A percentile compares a stretch with the other conserved stretches of the same genome.
Conservation (phyloP, 2,888 invertebrate genomes). For the Furcula furcula region DNA sequence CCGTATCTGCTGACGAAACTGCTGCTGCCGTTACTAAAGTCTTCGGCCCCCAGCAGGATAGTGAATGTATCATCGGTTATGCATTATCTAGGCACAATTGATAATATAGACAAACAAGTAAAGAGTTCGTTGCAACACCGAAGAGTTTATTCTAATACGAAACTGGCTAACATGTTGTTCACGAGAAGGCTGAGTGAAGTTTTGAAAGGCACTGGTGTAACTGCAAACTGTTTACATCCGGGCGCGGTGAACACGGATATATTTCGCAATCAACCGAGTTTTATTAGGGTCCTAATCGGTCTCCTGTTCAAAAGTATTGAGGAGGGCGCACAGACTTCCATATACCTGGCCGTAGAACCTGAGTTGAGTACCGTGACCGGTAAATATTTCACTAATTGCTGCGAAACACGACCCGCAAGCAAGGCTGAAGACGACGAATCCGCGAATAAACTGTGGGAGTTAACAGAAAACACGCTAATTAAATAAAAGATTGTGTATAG, state of each 20-base stretch:
- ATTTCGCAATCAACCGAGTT: constrained; percentile 85
- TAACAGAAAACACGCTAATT: constrained; percentile 73
- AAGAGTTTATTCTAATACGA: constrained; percentile 83
- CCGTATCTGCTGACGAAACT: constrained; percentile 94
- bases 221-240: constrained; percentile 90
- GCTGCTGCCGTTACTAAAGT: constrained; percentile 87
- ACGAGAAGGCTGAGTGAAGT: constrained; percentile 85
- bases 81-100: constrained; percentile 84
- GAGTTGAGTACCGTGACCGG: constrained; percentile 85
- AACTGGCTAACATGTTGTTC: constrained; percentile 88
- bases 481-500: constrained; percentile 6
- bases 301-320: constrained; percentile 34
- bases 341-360: constrained; percentile 86
- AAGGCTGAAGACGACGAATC: constrained; percentile 83
- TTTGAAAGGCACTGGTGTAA: constrained; percentile 83
- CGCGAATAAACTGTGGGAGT: constrained; percentile 89
- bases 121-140: constrained; percentile 73
- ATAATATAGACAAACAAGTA: constrained; percentile 85
- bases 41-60: constrained; percentile 86
- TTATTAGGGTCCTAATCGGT: constrained; percentile 58
- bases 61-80: constrained; percentile 89
- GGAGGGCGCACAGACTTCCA: constrained; percentile 89
- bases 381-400: constrained; percentile 89
- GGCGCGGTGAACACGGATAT: constrained; percentile 90
- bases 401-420: constrained; percentile 76